phyloP scores from a whole-genome alignment of 1,140 invertebrate genomes.

The Drosophila nebulosa region DNA sequence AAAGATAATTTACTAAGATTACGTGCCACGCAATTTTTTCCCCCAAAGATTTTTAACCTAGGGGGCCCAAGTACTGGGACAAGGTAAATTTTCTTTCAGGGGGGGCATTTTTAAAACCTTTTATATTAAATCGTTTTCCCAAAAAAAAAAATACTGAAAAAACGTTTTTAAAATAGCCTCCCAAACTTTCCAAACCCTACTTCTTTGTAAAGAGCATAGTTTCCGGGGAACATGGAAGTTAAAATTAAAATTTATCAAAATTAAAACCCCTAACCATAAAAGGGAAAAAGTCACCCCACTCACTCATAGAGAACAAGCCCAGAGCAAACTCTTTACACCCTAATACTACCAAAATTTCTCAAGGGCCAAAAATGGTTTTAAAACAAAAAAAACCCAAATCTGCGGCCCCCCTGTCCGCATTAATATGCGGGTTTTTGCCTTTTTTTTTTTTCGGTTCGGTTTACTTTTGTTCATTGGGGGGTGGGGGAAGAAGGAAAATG shows the following conservation, averaged over 20 bases:
- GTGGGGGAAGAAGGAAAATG: not conserved
- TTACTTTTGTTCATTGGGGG: not conserved
- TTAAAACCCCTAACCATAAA: conserved; percentile 2
- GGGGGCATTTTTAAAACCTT: not conserved
- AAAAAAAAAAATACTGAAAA: not conserved
- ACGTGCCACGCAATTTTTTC: conserved; percentile 51
- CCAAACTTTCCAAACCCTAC: not conserved
- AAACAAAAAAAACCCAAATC: conserved; percentile 60
- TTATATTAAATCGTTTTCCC: not conserved
- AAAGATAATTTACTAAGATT: conserved; percentile 46
- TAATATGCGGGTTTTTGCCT: conserved; percentile 74
- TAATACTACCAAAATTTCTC: not conserved
- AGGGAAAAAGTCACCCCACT: not conserved
- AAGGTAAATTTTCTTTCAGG: not conserved
- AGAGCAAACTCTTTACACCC: not conserved
- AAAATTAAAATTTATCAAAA: conserved; percentile 22
- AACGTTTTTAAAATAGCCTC: conserved; percentile 26
- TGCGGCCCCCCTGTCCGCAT: conserved; percentile 48
- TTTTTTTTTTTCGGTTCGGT: not conserved
- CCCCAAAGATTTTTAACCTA: conserved; percentile 18
- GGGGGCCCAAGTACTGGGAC: conserved; percentile 10
- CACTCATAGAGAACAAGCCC: not conserved
- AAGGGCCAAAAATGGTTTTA: conserved; percentile 19
- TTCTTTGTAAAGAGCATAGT: conserved; percentile 23
- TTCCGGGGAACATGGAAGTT: conserved; percentile 35